A percentile compares a stretch with the other conserved stretches of the same genome.
phyloP scores from a whole-genome alignment of 2,797 vertebrate genomes.

The Ctenosaura bakeri region DNA sequence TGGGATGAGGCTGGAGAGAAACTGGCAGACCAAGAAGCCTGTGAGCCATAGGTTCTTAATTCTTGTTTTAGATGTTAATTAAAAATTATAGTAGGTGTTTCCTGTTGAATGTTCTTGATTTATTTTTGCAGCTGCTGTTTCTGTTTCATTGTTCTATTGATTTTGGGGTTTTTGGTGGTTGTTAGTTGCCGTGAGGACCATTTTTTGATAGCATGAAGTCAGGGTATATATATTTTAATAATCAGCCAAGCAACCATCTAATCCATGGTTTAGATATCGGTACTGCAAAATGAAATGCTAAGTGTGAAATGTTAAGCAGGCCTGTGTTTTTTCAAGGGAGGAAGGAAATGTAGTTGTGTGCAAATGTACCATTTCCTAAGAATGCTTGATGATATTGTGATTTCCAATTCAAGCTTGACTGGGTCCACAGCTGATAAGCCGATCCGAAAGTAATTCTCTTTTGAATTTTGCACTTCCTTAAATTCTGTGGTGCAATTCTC shows the following conservation, averaged over 20 bases:
- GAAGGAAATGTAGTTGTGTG: neutral
- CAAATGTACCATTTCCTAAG: neutral
- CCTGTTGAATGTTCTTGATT: neutral
- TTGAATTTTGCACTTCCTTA: neutral
- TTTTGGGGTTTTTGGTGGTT: neutral
- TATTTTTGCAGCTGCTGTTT: neutral
- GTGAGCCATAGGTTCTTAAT: neutral
- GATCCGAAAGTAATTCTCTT: neutral
- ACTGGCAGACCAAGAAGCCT: neutral
- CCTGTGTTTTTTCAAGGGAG: neutral
- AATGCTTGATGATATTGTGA: constrained; percentile 3
- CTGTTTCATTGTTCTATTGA: neutral
- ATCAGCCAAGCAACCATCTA: neutral
- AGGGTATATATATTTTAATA: neutral
- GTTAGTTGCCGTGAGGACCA: neutral
- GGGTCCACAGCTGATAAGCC: neutral
- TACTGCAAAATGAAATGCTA: neutral
- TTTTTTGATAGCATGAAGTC: neutral
- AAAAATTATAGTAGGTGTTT: neutral
- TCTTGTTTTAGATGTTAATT: neutral
- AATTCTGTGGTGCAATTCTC: neutral
- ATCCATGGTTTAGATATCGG: neutral
- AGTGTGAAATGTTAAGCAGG: neutral
- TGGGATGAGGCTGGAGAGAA: neutral
- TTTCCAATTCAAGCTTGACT: neutral